A percentile compares a stretch with the other conserved stretches of the same genome.
phyloP scores from a whole-genome alignment of 2,797 vertebrate species.

The Dipus sagitta region DNA sequence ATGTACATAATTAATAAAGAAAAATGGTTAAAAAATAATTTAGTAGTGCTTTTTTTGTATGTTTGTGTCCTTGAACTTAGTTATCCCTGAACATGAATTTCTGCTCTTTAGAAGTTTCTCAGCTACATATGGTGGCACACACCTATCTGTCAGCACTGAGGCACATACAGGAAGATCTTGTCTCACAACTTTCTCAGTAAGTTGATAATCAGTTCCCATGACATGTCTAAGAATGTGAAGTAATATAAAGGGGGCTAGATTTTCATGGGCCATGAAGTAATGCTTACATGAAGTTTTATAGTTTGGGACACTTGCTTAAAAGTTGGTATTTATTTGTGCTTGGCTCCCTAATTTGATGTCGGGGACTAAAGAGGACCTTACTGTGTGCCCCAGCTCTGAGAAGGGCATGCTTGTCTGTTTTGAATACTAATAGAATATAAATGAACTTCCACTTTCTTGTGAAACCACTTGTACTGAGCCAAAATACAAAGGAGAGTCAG shows the following conservation, averaged over 20 bases:
- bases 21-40: no score
- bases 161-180: neutral
- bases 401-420: neutral
- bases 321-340: constrained; percentile 7
- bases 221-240: constrained; percentile 10
- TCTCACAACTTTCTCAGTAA: neutral
- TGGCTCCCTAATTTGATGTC: neutral
- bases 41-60: no score
- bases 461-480: constrained; percentile 62
- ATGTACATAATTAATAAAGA: no score
- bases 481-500: constrained; percentile 60
- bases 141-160: neutral
- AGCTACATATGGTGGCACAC: neutral
- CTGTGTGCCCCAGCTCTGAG: neutral
- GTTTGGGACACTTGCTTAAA: neutral
- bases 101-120: constrained; percentile 16
- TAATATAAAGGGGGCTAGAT: neutral
- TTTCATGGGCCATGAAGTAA: neutral
- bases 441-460: neutral
- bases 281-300: neutral
- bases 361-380: constrained; percentile 8
- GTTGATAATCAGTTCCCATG: constrained; percentile 35
- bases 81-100: constrained; percentile 38
- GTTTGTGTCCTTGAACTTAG: neutral
- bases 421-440: neutral